Conservation (phyloP, 2,797 vertebrate genomes). For the Malurus splendens region DNA sequence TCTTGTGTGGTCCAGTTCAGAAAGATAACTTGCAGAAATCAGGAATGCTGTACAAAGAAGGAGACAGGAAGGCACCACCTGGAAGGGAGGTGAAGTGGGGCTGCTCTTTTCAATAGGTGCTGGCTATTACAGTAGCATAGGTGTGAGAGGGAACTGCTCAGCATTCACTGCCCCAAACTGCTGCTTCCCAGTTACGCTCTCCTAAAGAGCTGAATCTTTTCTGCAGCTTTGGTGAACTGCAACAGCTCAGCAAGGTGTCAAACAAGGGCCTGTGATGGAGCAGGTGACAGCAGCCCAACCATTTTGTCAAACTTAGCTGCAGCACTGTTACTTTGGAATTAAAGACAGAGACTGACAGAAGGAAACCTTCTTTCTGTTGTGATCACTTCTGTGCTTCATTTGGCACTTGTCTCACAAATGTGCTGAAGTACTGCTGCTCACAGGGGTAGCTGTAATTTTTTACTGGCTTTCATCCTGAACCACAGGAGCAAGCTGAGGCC, state of each 20-base stretch:
- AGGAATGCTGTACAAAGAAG: slow-evolving; percentile 30
- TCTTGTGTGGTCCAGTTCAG: slow-evolving; percentile 40
- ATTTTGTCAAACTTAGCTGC: not conserved
- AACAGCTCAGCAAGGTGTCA: not conserved
- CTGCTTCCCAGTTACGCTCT: not conserved
- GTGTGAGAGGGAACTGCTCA: not conserved
- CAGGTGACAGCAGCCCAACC: not conserved
- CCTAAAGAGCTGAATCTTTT: not conserved
- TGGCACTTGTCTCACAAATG: not conserved
- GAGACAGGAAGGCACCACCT: slow-evolving; percentile 42
- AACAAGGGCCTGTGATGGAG: not conserved
- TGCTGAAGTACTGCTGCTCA: not conserved
- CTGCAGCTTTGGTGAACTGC: not conserved
- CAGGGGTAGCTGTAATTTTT: not conserved
- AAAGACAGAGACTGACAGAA: not conserved
- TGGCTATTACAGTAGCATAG: not conserved
- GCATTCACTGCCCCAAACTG: not conserved
- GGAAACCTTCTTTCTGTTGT: not conserved
- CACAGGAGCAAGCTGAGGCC: not conserved
- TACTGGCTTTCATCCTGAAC: not conserved
- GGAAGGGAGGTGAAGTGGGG: slow-evolving; percentile 33
- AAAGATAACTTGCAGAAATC: slow-evolving; percentile 44
- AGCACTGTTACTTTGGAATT: not conserved
- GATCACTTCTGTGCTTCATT: not conserved
- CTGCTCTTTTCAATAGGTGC: not conserved